These are phyloP conservation scores for Drosophila hamatofila DNA, from an alignment of 2,888 invertebrate genomes.

Conservation along the genomic window DNA sequence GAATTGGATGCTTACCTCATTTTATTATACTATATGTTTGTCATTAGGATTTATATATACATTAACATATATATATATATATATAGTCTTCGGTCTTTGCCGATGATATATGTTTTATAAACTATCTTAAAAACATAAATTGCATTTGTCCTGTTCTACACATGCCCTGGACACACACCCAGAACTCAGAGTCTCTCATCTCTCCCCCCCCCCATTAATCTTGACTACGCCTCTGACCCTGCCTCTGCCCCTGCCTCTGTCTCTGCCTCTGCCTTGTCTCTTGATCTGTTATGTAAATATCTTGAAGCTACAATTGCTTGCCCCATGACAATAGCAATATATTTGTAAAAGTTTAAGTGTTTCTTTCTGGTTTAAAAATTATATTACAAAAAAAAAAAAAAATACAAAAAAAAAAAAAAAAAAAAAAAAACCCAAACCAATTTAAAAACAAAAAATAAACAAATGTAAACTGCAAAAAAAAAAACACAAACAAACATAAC, in stretches of 20 bases:
- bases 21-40: background rate
- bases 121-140: background rate
- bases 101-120: slow-evolving; percentile 12
- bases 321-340: slow-evolving; percentile 30
- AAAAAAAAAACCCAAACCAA: background rate
- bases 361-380: slow-evolving; percentile 57
- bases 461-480: slow-evolving; percentile 6
- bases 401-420: slow-evolving; percentile 7
- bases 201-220: background rate
- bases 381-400: slow-evolving; percentile 22
- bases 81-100: slow-evolving; percentile 13
- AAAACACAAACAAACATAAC: slow-evolving; percentile 14
- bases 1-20: background rate
- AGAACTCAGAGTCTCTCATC: background rate
- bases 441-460: slow-evolving; percentile 1
- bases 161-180: background rate
- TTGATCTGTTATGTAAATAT: slow-evolving; percentile 23
- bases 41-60: too few species aligned
- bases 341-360: slow-evolving; percentile 67
- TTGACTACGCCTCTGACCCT: background rate
- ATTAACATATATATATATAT: background rate
- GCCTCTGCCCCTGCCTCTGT: background rate
- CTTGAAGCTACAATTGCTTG: slow-evolving; percentile 33
- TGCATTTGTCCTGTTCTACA: background rate
- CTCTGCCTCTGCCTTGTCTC: background rate